A percentile compares a stretch with the other conserved stretches of the same genome.
Conservation (phyloP, 53 echinoderm and acorn worm species). For the Crossaster papposus region DNA sequence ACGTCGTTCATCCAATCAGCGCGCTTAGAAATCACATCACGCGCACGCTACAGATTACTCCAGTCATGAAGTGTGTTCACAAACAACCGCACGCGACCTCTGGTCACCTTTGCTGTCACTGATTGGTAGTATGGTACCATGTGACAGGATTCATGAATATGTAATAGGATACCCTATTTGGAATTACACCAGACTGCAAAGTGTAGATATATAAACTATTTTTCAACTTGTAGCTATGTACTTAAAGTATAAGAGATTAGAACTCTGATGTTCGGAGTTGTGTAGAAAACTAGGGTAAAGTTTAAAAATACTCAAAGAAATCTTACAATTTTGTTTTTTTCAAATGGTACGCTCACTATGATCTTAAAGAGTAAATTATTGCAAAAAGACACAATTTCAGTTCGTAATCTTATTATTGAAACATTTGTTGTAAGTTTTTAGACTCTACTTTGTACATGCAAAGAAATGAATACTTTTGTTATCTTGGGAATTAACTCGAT, state of each 20-base stretch:
- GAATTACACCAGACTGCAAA: too few species aligned
- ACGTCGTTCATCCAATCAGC: too few species aligned
- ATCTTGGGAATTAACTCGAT: neutral
- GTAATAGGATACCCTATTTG: too few species aligned
- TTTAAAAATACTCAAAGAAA: neutral
- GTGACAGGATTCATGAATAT: too few species aligned
- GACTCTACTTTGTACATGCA: neutral
- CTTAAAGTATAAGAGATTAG: neutral
- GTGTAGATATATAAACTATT: constrained; percentile 47
- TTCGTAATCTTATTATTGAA: neutral
- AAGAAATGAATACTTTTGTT: neutral
- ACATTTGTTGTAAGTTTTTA: neutral
- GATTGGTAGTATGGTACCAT: too few species aligned
- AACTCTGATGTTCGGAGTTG: neutral
- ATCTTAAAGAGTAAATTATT: constrained; percentile 2
- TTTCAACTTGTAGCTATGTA: constrained; percentile 24
- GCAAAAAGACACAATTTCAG: neutral
- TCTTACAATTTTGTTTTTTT: neutral
- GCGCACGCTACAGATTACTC: too few species aligned
- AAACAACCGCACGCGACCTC: too few species aligned
- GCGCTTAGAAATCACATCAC: too few species aligned
- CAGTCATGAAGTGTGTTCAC: too few species aligned
- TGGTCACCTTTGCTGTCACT: too few species aligned
- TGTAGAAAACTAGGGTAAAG: neutral
- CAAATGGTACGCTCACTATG: neutral